Evolutionary conservation across 2,888 invertebrate genomes (phyloP), one percentile per base, ranked within the genome.

Genomic region (Metalampra italica): DNA sequence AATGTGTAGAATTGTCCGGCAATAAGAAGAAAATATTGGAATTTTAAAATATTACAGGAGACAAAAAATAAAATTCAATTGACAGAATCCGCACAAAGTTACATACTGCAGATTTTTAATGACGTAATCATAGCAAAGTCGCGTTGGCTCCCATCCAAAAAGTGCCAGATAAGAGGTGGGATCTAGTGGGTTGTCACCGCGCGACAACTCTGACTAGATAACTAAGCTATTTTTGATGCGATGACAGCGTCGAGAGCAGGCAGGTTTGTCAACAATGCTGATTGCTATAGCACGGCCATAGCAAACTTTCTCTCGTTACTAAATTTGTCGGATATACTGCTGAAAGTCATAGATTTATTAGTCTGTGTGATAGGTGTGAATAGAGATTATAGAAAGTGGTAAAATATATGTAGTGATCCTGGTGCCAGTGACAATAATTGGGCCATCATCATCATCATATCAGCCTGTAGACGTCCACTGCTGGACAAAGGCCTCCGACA

Each of bases 281-380:
- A 34, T 43, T 32, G 43, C 30, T 38, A 3, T 8, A 30, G 8
- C 32, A 9, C 11, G 32, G 32, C 11, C 29, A 11, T 14, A 9
- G 39, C 39, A 41, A 41, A 43, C 43, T 43, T 43, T 43, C 43
- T 43, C 43, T 34, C 36, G n/a, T 36, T 3, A 9, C 11, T 36
- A 36, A 36, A 36, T n/a, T n/a, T 36, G 36, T n/a, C 36, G n/a
- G 36, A 36, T 22, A 22, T 22, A 22, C 5, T 32, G 11, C 32
- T 32, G 32, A 32, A 32, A 32, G 32, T 32, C 7, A 32, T 2
- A 8, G 32, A 11, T 22, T 22, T 22, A 22, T 22, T 22, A 22
- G 22, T 22, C 3, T 22, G 22, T 22, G 22, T 22, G 2, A 22
- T 22, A 22, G 22, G 2, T 2, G 22, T 22, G 22, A 22, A 22